phyloP scores from a whole-genome alignment of 1,140 invertebrate genomes.

The Cyrtorhinus lividipennis region DNA sequence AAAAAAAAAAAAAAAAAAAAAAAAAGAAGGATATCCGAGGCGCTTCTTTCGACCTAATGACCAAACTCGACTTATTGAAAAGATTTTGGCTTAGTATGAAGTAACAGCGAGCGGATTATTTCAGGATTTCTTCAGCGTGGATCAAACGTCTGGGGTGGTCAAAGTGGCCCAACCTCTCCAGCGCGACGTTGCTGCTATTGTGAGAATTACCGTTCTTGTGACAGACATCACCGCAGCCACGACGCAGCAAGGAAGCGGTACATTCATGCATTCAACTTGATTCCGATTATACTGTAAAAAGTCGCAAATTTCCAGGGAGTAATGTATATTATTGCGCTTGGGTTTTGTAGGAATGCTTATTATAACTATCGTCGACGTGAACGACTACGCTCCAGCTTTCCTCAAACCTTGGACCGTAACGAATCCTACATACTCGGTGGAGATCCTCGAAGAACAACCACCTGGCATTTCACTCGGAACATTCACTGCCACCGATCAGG shows the following conservation, averaged over 20 bases:
- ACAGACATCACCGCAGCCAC: slow-evolving; percentile 63
- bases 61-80: too few species aligned
- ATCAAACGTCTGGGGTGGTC: slow-evolving; percentile 53
- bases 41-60: too few species aligned
- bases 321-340: background rate
- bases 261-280: background rate
- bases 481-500: slow-evolving; percentile 64
- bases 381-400: slow-evolving; percentile 49
- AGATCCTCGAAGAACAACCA: slow-evolving; percentile 70
- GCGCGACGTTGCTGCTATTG: slow-evolving; percentile 51
- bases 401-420: slow-evolving; percentile 54
- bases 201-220: slow-evolving; percentile 62
- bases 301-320: background rate
- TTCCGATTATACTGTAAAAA: background rate
- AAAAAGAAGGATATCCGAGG: too few species aligned
- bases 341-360: slow-evolving; percentile 50
- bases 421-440: slow-evolving; percentile 47
- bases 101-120: too few species aligned
- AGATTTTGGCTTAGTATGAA: too few species aligned
- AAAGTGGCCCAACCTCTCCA: slow-evolving; percentile 47
- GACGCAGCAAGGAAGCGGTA: slow-evolving; percentile 61
- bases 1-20: too few species aligned
- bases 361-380: slow-evolving; percentile 72
- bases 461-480: slow-evolving; percentile 61
- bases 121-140: slow-evolving; percentile 58